These are phyloP conservation scores for Rhagonycha lutea DNA, from an alignment of 2,888 invertebrate genomes.

Conservation along the genomic window DNA sequence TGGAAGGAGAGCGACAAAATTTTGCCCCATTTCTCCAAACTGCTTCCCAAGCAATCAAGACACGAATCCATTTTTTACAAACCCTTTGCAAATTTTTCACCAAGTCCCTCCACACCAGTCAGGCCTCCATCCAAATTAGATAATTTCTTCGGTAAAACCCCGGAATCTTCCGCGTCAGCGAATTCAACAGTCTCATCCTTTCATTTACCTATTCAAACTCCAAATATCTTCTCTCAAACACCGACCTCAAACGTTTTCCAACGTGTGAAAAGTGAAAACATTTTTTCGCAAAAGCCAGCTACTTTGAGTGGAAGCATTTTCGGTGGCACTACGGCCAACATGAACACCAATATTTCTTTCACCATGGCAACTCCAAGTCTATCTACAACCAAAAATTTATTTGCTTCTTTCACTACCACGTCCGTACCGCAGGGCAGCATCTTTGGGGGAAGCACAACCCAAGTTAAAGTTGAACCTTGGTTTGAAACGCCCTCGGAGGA, in stretches of 20 bases:
- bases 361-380: not conserved
- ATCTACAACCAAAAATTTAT: not conserved
- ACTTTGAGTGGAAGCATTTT: not conserved
- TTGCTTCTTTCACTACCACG: not conserved
- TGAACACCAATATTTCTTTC: not conserved
- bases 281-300: not conserved
- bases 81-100: constrained; percentile 27
- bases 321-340: not conserved
- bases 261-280: not conserved
- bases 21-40: constrained; percentile 40
- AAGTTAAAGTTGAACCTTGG: not conserved
- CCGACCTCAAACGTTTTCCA: not conserved
- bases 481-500: constrained; percentile 4
- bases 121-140: constrained; percentile 1
- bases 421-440: not conserved
- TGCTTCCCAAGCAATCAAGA: not conserved
- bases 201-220: too few relatives aligned
- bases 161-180: too few relatives aligned
- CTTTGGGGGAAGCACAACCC: not conserved
- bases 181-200: too few relatives aligned
- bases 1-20: constrained; percentile 56
- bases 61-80: constrained; percentile 32
- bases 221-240: constrained; percentile 6
- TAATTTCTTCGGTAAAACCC: too few relatives aligned
- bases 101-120: not conserved